Evolutionary conservation across 2,113 vertebrate genomes (phyloP).

Genomic region (Muntiacus muntjak): DNA sequence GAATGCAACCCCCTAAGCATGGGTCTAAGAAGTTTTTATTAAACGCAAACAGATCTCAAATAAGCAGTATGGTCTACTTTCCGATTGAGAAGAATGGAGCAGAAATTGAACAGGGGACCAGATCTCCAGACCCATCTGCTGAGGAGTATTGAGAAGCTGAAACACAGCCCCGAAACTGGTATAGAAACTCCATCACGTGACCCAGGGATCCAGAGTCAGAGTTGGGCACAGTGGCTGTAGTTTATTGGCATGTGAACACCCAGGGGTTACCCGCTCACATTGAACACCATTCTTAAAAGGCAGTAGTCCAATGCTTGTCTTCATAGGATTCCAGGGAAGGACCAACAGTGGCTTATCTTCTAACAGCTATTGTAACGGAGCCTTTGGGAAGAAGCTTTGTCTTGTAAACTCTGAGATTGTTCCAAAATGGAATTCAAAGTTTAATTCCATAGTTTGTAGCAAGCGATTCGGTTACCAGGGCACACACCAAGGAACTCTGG

Average conservation of each 20-base stretch:
- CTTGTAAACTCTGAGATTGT: not conserved
- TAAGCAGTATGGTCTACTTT: not conserved
- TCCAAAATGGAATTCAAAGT: conserved; percentile 40
- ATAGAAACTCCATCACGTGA: not conserved
- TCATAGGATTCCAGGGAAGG: not conserved
- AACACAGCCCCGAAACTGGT: not conserved
- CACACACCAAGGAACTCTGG: not conserved
- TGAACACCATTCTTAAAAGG: not conserved
- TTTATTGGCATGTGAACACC: not conserved
- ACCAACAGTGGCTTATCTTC: not conserved
- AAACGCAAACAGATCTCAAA: not conserved
- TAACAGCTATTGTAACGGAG: not conserved
- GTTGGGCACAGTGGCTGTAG: not conserved
- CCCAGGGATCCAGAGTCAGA: not conserved
- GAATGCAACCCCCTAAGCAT: not conserved
- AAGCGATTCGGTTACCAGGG: not conserved
- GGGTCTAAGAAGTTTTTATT: not conserved
- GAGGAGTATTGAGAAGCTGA: not conserved
- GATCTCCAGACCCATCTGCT: not conserved
- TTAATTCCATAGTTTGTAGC: not conserved
- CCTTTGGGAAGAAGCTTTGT: not conserved
- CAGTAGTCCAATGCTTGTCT: not conserved
- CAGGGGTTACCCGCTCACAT: not conserved
- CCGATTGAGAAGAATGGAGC: not conserved
- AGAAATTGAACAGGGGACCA: not conserved